Conservation (phyloP, 2,113 vertebrate species). For the Mesitornis unicolor region DNA sequence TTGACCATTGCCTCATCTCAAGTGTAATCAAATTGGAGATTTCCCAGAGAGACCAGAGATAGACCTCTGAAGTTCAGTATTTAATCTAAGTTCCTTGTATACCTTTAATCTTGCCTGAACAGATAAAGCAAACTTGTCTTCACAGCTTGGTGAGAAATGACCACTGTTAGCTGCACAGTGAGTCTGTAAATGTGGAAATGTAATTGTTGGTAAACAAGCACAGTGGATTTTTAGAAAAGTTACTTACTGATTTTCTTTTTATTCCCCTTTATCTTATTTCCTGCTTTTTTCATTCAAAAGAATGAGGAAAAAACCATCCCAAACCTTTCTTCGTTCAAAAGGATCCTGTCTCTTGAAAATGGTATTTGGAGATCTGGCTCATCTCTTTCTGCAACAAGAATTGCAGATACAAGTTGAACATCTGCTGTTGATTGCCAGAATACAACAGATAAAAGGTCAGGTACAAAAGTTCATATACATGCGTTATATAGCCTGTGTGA, state of each 20-base stretch:
- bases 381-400: not conserved
- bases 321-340: not conserved
- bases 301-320: rapidly evolving
- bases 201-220: not conserved
- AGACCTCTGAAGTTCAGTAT: not conserved
- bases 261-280: too few species aligned
- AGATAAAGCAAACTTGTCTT: not conserved
- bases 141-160: not conserved
- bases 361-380: not conserved
- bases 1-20: not conserved
- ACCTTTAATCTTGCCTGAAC: conserved; percentile 4
- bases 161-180: not conserved
- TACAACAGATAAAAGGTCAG: not conserved
- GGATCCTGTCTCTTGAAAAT: not conserved
- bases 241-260: rapidly evolving
- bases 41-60: not conserved
- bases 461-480: not conserved
- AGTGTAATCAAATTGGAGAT: not conserved
- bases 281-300: not conserved
- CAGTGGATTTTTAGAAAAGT: not conserved
- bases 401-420: not conserved
- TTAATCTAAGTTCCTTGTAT: conserved; percentile 1
- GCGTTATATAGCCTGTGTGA: not conserved
- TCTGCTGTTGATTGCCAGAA: not conserved
- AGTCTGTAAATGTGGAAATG: not conserved